Percentiles rank a stretch among this genome's conserved stretches.
phyloP scores from a whole-genome alignment of 2,797 vertebrate species.

The Tarsius wallacei region DNA sequence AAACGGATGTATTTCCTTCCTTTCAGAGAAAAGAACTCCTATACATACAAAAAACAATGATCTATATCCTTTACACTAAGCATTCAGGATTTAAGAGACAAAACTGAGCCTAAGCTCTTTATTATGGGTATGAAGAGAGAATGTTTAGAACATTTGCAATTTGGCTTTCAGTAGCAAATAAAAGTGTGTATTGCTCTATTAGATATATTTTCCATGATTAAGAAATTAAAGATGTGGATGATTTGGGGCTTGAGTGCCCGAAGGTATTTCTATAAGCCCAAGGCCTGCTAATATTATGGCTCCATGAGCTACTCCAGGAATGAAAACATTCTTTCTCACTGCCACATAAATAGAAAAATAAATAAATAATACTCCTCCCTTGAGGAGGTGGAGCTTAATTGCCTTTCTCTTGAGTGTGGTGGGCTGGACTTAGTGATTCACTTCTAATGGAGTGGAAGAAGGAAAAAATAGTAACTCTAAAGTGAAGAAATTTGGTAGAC shows the following conservation, averaged over 20 bases:
- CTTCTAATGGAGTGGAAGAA: neutral
- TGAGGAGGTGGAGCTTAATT: neutral
- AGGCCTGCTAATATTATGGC: neutral
- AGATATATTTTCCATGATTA: neutral
- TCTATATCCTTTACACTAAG: neutral
- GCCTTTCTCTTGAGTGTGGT: neutral
- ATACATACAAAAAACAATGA: neutral
- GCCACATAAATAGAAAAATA: neutral
- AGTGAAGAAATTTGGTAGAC: neutral
- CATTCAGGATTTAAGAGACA: slow-evolving; percentile 9
- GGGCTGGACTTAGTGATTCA: neutral
- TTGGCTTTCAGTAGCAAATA: neutral
- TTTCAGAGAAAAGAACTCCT: slow-evolving; percentile 12
- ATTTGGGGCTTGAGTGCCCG: neutral
- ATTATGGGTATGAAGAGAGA: neutral
- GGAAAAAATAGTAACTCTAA: neutral
- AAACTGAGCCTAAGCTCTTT: neutral
- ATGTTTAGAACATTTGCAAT: neutral
- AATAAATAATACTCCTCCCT: neutral
- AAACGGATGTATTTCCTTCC: neutral
- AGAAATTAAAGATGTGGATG: neutral
- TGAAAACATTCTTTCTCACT: neutral
- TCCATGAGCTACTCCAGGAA: neutral
- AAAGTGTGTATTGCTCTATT: neutral
- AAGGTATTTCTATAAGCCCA: neutral